Conservation (phyloP, 2,797 vertebrate genomes). For the Psittacula derbiana region DNA sequence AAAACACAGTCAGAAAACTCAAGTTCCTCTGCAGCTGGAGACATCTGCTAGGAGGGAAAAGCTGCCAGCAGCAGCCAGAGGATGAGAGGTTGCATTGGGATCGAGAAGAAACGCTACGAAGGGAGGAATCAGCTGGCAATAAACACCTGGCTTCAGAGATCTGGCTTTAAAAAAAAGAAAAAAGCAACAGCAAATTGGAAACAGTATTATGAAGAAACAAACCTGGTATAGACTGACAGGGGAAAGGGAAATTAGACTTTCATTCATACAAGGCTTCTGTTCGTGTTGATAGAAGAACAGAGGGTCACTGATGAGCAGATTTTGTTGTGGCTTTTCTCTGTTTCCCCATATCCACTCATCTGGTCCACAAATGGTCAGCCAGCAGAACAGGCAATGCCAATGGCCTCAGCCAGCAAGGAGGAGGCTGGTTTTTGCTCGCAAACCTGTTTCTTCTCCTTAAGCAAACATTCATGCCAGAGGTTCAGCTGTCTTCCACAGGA, state of each 20-base stretch:
- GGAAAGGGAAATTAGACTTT: not conserved
- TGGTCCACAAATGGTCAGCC: not conserved
- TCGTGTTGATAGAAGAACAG: not conserved
- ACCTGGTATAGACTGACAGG: not conserved
- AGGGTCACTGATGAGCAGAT: not conserved
- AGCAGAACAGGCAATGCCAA: not conserved
- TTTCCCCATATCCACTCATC: not conserved
- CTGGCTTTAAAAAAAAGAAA: not conserved
- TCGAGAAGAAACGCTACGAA: not conserved
- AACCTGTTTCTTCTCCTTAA: not conserved
- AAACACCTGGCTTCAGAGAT: not conserved
- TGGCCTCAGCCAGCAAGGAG: not conserved
- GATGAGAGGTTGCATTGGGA: not conserved
- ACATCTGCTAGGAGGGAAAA: not conserved
- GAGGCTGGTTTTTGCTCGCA: not conserved
- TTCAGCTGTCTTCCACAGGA: not conserved
- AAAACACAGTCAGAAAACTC: not conserved
- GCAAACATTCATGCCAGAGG: accelerated
- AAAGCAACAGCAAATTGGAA: not conserved
- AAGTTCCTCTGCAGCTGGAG: not conserved
- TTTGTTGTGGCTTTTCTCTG: not conserved
- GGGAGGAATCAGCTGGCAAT: not conserved
- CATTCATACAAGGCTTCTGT: not conserved
- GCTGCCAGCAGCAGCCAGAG: not conserved
- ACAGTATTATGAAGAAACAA: not conserved